Evolutionary conservation across 2,113 vertebrate genomes (phyloP), one percentile per base, ranked within the genome.

Genomic region (Colaptes auratus): DNA sequence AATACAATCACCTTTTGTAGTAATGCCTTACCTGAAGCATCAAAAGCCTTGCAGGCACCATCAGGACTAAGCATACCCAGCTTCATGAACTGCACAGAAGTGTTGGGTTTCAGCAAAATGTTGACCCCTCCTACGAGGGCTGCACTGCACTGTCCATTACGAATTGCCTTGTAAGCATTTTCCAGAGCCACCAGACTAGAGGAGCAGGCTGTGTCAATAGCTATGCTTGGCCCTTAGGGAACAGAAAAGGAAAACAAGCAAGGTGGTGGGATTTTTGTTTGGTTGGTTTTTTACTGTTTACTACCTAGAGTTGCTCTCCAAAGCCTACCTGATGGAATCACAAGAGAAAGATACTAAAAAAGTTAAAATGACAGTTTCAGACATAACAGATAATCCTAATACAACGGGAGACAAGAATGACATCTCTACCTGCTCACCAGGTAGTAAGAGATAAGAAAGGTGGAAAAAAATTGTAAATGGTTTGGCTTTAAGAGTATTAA

Each of bases 21-120:
- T 39, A 75, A 56, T 12, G 15, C 12, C 95, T 97, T 96, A 99
- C 99, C 99, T 94, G 98, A 98, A 52, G 67, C 91, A 70, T 99
- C 99, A 31, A 99, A 99, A 67, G 98, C 96, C 92, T 98, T 99
- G 98, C 99, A 99, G 94, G 98, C 88, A 28, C 99, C 99, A 11
- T 98, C 98, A 2, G 98, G 97, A 96, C 98, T 99, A 55, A 99
- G 98, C 99, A 99, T 98, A 71, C 99, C 99, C 88, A 99, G 96
- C 69, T 98, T 99, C 99, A 99, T 98, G 96, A 99, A 99, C 96
- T 99, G 99, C 79, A 99, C 98, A 0, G 99, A 99, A 31, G 99
- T 99, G 97, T 98, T 98, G 58, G 99, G 99, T 92, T 99, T 99
- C 46, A 99, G 98, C 60, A 99, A 85, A 56, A 99, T 1, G 80